A percentile compares a stretch with the other conserved stretches of the same genome.
Evolutionary conservation across 1,140 invertebrate species (phyloP).

Genomic region (Hycleus cichorii): DNA sequence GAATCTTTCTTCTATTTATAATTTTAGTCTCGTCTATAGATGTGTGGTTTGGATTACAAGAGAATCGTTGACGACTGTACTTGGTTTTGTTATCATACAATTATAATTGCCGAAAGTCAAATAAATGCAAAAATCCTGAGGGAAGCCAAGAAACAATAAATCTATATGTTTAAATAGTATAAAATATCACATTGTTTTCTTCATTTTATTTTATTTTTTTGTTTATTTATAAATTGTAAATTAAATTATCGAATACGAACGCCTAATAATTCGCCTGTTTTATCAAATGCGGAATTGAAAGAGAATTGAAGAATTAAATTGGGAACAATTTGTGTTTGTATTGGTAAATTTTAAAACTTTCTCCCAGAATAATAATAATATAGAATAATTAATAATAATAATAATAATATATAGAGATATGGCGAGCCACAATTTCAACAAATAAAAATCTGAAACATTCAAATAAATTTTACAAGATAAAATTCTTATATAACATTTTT

Average conservation of each 20-base stretch:
- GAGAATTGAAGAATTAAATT: no score
- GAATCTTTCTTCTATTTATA: slow-evolving; percentile 3
- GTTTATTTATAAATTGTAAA: slow-evolving; percentile 21
- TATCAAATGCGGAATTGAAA: not conserved
- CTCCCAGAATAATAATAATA: no score
- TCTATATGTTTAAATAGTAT: slow-evolving; percentile 39
- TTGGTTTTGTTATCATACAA: not conserved
- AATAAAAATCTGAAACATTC: slow-evolving; percentile 12
- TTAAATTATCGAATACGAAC: slow-evolving; percentile 36
- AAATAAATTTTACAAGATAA: slow-evolving; percentile 25
- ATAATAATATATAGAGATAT: not conserved
- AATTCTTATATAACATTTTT: slow-evolving; percentile 31
- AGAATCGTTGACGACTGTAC: slow-evolving; percentile 3
- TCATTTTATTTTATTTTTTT: slow-evolving; percentile 26
- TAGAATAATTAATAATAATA: no score
- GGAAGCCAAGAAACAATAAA: slow-evolving; percentile 30
- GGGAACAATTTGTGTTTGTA: no score
- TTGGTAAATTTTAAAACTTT: no score
- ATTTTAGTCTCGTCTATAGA: no score
- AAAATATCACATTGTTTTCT: slow-evolving; percentile 42
- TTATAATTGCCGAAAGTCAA: no score
- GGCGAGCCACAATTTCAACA: slow-evolving; percentile 14
- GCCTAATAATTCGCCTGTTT: slow-evolving; percentile 12
- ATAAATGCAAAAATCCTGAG: slow-evolving; percentile 35
- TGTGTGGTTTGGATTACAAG: slow-evolving; percentile 2